These are phyloP conservation scores for Cybosia mesomella DNA, from an alignment of 2,888 invertebrate genomes.

Conservation along the genomic window DNA sequence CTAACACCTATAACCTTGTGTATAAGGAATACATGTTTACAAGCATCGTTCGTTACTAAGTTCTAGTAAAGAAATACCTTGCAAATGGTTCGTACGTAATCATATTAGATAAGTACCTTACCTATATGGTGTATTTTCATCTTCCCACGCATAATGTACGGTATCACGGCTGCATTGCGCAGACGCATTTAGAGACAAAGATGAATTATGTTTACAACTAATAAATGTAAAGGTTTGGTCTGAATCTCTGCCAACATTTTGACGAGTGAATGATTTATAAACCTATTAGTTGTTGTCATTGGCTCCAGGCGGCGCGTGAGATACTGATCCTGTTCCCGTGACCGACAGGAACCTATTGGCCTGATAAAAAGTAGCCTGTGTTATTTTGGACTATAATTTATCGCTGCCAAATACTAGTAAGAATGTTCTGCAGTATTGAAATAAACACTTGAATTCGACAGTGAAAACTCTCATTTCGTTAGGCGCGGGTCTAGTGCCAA, in stretches of 20 bases:
- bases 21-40: neutral
- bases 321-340: too few species aligned
- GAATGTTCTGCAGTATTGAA: too few species aligned
- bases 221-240: slow-evolving; percentile 27
- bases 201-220: slow-evolving; percentile 35
- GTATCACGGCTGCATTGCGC: slow-evolving; percentile 25
- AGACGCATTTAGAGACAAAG: slow-evolving; percentile 31
- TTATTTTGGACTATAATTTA: neutral
- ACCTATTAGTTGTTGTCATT: slow-evolving; percentile 37
- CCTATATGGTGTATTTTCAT: slow-evolving; percentile 44
- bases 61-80: slow-evolving; percentile 51
- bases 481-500: neutral
- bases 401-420: neutral
- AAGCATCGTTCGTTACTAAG: slow-evolving; percentile 55
- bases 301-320: too few species aligned
- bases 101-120: too few species aligned
- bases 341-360: too few species aligned
- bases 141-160: slow-evolving; percentile 59
- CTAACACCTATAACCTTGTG: neutral
- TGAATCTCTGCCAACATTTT: slow-evolving; percentile 20
- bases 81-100: slow-evolving; percentile 59
- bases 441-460: neutral
- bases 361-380: neutral
- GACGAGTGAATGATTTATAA: slow-evolving; percentile 34
- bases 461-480: neutral